phyloP scores from a whole-genome alignment of 2,888 invertebrate genomes.

The Drosophila neutralis region DNA sequence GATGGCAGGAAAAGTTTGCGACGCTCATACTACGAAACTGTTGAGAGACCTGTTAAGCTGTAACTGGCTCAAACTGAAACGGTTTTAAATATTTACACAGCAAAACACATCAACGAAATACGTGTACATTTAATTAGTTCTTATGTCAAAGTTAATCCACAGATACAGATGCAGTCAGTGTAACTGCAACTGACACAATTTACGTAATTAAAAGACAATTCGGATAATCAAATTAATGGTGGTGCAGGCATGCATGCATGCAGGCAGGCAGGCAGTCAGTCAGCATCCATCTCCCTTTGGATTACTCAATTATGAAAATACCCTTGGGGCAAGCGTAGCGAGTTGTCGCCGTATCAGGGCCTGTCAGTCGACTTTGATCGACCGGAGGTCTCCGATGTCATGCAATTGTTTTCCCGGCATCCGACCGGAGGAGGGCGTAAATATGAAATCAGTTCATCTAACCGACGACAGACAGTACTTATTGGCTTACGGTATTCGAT shows the following conservation, averaged over 20 bases:
- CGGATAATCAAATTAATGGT: conserved; percentile 36
- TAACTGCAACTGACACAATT: conserved; percentile 30
- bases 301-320: conserved; percentile 57
- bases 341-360: conserved; percentile 28
- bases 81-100: conserved; percentile 17
- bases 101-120: not conserved
- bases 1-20: conserved; percentile 17
- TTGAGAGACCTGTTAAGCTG: conserved; percentile 24
- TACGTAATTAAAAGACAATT: conserved; percentile 47
- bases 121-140: conserved; percentile 9
- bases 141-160: conserved; percentile 5
- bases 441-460: conserved; percentile 62
- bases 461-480: conserved; percentile 44
- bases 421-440: conserved; percentile 25
- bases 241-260: not conserved
- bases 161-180: not conserved
- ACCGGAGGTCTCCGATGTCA: conserved; percentile 44
- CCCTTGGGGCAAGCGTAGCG: conserved; percentile 20
- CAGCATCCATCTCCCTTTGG: not conserved
- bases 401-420: conserved; percentile 25
- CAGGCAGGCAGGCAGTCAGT: not conserved
- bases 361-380: conserved; percentile 23
- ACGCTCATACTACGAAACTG: conserved; percentile 15
- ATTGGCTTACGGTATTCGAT: conserved; percentile 23
- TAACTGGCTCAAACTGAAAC: not conserved